Conservation (phyloP, 2,888 invertebrate genomes). For the Portevinia maculata region DNA sequence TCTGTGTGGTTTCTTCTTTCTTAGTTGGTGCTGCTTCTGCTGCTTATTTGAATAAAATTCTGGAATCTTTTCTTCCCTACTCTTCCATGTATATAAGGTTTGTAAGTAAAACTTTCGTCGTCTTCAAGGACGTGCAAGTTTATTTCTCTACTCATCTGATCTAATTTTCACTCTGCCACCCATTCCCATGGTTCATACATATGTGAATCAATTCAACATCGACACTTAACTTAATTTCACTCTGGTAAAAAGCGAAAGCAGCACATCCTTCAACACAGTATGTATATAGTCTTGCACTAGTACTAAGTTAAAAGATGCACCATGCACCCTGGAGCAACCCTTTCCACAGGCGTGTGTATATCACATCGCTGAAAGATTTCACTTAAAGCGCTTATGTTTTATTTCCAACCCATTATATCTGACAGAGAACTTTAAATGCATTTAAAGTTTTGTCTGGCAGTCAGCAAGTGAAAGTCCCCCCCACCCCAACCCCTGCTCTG, state of each 20-base stretch:
- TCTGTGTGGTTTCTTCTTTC: constrained; percentile 24
- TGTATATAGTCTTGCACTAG: constrained; percentile 32
- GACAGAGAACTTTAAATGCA: constrained; percentile 65
- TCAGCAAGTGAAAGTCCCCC: constrained; percentile 59
- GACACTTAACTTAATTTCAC: constrained; percentile 72
- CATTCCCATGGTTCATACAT: constrained; percentile 31
- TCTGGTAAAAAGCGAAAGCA: constrained; percentile 72
- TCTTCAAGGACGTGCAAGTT: constrained; percentile 68
- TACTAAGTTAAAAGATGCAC: constrained; percentile 59
- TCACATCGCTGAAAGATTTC: constrained; percentile 63
- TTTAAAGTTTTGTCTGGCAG: constrained; percentile 69
- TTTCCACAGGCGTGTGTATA: constrained; percentile 39
- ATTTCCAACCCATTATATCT: constrained; percentile 71
- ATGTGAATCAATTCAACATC: constrained; percentile 74
- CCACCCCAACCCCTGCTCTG: neutral
- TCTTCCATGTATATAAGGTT: constrained; percentile 3
- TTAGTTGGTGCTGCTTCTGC: neutral
- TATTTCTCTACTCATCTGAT: constrained; percentile 61
- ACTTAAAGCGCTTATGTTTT: constrained; percentile 72
- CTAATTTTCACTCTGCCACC: constrained; percentile 53
- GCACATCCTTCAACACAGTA: constrained; percentile 43
- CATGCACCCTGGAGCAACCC: too few species aligned
- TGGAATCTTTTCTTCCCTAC: constrained; percentile 22
- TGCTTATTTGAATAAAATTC: constrained; percentile 69
- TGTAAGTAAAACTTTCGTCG: constrained; percentile 64